A percentile compares a stretch with the other conserved stretches of the same genome.
These are phyloP conservation scores for Monarcha castaneiventris DNA, from an alignment of 2,113 vertebrate genomes.

Conservation along the genomic window DNA sequence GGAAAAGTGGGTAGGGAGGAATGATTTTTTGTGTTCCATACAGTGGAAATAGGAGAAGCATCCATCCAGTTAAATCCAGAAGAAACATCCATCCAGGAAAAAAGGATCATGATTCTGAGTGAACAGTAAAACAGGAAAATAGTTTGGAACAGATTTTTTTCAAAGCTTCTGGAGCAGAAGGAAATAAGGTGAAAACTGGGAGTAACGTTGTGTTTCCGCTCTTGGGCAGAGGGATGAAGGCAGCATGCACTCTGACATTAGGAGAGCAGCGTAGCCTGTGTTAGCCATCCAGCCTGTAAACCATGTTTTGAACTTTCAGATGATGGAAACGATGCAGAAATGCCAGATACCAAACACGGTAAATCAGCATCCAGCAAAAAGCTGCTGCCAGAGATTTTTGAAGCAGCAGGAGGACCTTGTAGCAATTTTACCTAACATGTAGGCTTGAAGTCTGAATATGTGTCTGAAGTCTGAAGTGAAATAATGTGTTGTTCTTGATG, in stretches of 20 bases:
- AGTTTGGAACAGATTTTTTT: not conserved
- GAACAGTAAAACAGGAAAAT: not conserved
- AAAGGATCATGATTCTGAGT: not conserved
- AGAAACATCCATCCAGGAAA: not conserved
- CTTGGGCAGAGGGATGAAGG: not conserved
- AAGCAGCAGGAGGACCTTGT: not conserved
- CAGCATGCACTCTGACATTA: not conserved
- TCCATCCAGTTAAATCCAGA: not conserved
- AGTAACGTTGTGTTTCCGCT: not conserved
- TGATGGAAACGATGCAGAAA: not conserved
- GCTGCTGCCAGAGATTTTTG: not conserved
- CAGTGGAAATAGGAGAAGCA: not conserved
- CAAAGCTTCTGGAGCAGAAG: not conserved
- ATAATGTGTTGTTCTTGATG: not conserved
- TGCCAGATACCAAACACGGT: not conserved
- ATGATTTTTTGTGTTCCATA: not conserved
- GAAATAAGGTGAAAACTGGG: not conserved
- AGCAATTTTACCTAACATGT: not conserved
- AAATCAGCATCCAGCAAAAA: not conserved
- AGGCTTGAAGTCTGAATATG: not conserved
- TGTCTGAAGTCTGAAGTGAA: not conserved
- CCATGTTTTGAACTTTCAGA: not conserved
- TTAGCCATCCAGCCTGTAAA: not conserved
- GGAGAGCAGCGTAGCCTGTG: not conserved
- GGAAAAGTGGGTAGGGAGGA: not conserved